These are phyloP conservation scores for Thryonomys swinderianus DNA, from an alignment of 2,113 vertebrate genomes.

Conservation along the genomic window DNA sequence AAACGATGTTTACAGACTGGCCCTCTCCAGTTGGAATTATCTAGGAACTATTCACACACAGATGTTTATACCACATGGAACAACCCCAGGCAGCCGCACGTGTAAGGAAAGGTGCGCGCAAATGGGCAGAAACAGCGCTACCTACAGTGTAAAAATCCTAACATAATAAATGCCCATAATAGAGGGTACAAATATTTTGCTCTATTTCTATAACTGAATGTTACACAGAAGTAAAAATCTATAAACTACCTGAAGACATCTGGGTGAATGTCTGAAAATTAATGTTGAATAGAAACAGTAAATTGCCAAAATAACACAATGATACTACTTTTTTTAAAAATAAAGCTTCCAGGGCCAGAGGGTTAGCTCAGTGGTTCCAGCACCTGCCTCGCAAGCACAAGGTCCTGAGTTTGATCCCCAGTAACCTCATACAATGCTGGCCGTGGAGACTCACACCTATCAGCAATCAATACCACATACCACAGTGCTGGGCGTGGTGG, in stretches of 20 bases:
- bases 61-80: not conserved
- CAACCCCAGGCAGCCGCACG: not conserved
- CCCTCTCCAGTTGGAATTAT: not conserved
- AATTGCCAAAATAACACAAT: not conserved
- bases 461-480: no score
- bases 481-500: no score
- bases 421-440: no score
- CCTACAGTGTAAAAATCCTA: not conserved
- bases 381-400: no score
- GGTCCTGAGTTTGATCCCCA: no score
- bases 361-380: no score
- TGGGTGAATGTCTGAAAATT: not conserved
- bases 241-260: not conserved
- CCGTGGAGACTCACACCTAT: no score
- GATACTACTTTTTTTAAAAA: not conserved
- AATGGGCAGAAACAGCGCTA: not conserved
- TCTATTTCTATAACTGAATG: not conserved
- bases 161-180: not conserved
- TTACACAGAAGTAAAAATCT: not conserved
- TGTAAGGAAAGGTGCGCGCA: not conserved
- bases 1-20: not conserved
- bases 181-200: not conserved
- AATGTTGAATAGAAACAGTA: not conserved
- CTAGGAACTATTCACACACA: not conserved
- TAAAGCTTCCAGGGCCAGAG: not conserved